These are phyloP conservation scores for Pitangus sulphuratus DNA, from an alignment of 2,797 vertebrate species.

Conservation along the genomic window DNA sequence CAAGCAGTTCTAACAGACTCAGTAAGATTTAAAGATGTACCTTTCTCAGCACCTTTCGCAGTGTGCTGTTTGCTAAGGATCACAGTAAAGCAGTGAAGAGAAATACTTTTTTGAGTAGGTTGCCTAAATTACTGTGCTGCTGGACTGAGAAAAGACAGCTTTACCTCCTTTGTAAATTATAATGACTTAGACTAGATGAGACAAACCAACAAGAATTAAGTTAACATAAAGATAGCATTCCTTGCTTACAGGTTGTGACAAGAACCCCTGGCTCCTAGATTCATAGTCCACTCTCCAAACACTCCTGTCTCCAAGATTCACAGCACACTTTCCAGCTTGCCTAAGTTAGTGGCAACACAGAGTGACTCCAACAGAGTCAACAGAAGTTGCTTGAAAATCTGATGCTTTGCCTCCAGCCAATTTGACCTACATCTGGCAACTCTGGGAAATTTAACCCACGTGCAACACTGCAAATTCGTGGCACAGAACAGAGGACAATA, in stretches of 20 bases:
- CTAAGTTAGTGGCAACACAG: neutral
- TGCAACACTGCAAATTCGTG: neutral
- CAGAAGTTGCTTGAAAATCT: neutral
- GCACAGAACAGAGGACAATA: neutral
- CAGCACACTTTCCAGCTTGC: neutral
- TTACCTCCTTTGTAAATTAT: neutral
- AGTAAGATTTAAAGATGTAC: neutral
- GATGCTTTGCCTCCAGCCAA: neutral
- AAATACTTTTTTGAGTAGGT: neutral
- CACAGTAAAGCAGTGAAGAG: neutral
- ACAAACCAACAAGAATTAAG: neutral
- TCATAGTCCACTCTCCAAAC: neutral
- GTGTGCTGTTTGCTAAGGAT: neutral
- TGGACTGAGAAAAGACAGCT: neutral
- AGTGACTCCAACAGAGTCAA: neutral
- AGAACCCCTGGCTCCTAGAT: neutral
- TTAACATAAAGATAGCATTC: neutral
- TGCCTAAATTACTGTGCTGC: neutral
- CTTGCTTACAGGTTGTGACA: neutral
- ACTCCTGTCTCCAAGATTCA: neutral
- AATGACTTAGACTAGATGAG: neutral
- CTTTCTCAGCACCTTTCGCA: neutral
- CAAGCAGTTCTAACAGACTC: neutral
- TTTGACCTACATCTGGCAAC: neutral
- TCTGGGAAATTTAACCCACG: neutral